A percentile compares a stretch with the other conserved stretches of the same genome.
phyloP scores from a whole-genome alignment of 2,113 vertebrate genomes.

The Epinephelus cyanopodus region DNA sequence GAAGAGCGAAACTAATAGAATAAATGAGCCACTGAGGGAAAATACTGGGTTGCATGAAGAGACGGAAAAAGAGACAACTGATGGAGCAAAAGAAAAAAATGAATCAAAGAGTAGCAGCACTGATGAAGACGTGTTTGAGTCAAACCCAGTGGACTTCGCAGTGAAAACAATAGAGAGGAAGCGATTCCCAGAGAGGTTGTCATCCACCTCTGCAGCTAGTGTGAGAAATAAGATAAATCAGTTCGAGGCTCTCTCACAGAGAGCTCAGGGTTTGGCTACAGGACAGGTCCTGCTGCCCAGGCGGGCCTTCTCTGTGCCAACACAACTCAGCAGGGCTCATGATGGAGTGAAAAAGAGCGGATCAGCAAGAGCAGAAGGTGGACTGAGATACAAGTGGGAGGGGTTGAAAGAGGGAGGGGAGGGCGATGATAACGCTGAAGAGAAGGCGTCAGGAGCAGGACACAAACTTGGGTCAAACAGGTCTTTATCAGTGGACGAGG shows the following conservation, averaged over 20 bases:
- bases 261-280: conserved; percentile 40
- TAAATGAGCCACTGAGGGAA: conserved; percentile 6
- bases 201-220: conserved; percentile 48
- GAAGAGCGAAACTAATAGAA: conserved; percentile 1
- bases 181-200: conserved; percentile 18
- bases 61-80: not conserved
- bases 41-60: not conserved
- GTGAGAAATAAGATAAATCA: conserved; percentile 84
- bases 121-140: conserved; percentile 64
- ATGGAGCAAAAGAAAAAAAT: not conserved
- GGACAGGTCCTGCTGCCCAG: conserved; percentile 34
- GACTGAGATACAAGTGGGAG: conserved; percentile 24
- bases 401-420: conserved; percentile 26
- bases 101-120: not conserved
- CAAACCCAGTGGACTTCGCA: conserved; percentile 27
- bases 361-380: conserved; percentile 59
- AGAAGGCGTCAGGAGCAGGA: not conserved
- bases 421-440: not conserved
- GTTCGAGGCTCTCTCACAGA: conserved; percentile 82
- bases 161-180: conserved; percentile 39
- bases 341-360: conserved; percentile 69
- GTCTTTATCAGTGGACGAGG: conserved; percentile 63
- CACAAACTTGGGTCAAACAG: conserved; percentile 59
- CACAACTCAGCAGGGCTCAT: conserved; percentile 21
- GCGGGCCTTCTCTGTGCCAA: conserved; percentile 74